phyloP scores from a whole-genome alignment of 2,797 vertebrate genomes.

The Bovichtus diacanthus region DNA sequence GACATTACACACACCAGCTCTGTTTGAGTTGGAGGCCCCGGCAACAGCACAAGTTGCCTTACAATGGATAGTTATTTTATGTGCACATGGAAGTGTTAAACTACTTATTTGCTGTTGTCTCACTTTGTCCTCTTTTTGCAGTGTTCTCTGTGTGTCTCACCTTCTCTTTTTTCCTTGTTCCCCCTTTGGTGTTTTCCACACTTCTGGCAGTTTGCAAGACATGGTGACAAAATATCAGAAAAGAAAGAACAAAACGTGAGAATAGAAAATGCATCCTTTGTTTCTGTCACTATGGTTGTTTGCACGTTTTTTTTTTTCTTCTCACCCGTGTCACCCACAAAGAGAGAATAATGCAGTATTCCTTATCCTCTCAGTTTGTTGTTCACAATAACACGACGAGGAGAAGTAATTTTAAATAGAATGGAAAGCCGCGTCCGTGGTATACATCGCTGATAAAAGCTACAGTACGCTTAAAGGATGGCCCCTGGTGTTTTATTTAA shows the following conservation, averaged over 20 bases:
- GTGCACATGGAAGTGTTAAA: constrained; percentile 39
- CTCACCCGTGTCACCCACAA: constrained; percentile 42
- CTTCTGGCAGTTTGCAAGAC: constrained; percentile 94
- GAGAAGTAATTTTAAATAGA: constrained; percentile 56
- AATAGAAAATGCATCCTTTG: constrained; percentile 74
- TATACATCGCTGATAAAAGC: constrained; percentile 56
- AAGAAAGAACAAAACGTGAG: constrained; percentile 99
- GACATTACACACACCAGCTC: constrained; percentile 47
- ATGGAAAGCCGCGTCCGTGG: constrained; percentile 50
- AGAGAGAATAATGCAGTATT: constrained; percentile 79
- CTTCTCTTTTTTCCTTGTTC: constrained; percentile 50
- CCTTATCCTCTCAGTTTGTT: constrained; percentile 43
- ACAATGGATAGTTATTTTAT: constrained; percentile 45
- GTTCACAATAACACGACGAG: constrained; percentile 35
- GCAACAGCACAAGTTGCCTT: constrained; percentile 32
- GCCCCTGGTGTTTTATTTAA: constrained; percentile 52
- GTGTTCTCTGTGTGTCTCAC: constrained; percentile 63
- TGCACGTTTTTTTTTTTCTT: constrained; percentile 39
- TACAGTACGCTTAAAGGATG: constrained; percentile 37
- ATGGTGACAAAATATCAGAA: constrained; percentile 99
- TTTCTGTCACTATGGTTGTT: constrained; percentile 51
- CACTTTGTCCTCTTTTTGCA: constrained; percentile 48
- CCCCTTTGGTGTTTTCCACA: constrained; percentile 51
- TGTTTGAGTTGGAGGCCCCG: constrained; percentile 43
- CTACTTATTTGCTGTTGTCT: constrained; percentile 52